Conservation (phyloP, 2,113 vertebrate species). For the Hymenochirus boettgeri region DNA sequence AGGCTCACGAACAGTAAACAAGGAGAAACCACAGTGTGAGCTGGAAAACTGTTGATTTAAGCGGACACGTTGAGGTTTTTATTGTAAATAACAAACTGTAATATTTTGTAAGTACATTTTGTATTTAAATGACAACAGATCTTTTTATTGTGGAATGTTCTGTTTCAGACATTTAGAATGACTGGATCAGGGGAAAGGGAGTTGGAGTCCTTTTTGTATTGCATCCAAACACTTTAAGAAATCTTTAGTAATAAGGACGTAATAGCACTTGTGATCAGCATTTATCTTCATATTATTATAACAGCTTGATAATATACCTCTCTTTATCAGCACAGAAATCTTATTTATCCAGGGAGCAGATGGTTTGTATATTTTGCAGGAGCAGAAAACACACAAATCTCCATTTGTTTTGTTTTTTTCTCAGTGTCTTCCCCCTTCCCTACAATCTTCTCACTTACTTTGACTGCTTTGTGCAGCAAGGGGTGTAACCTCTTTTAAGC, state of each 20-base stretch:
- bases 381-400: not conserved
- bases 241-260: slow-evolving; percentile 21
- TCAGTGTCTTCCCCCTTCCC: not conserved
- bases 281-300: slow-evolving; percentile 32
- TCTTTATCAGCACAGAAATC: not conserved
- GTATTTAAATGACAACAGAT: slow-evolving; percentile 81
- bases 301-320: slow-evolving; percentile 27
- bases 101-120: slow-evolving; percentile 95
- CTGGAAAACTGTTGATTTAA: slow-evolving; percentile 1
- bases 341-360: not conserved
- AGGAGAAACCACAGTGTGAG: slow-evolving; percentile 90
- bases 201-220: slow-evolving; percentile 7
- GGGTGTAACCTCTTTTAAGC: not conserved
- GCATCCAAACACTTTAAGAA: slow-evolving; percentile 16
- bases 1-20: slow-evolving; percentile 90
- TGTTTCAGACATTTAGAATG: slow-evolving; percentile 35
- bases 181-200: slow-evolving; percentile 25
- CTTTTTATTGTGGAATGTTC: slow-evolving; percentile 60
- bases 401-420: not conserved
- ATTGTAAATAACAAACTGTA: slow-evolving; percentile 88
- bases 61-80: slow-evolving; percentile 50
- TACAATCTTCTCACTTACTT: too few species aligned
- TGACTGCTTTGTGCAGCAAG: not conserved
- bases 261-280: slow-evolving; percentile 32
- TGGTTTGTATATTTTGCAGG: not conserved